These are phyloP conservation scores for Tokudaia tokunoshimensis DNA, from an alignment of 2,797 vertebrate species.

Conservation along the genomic window DNA sequence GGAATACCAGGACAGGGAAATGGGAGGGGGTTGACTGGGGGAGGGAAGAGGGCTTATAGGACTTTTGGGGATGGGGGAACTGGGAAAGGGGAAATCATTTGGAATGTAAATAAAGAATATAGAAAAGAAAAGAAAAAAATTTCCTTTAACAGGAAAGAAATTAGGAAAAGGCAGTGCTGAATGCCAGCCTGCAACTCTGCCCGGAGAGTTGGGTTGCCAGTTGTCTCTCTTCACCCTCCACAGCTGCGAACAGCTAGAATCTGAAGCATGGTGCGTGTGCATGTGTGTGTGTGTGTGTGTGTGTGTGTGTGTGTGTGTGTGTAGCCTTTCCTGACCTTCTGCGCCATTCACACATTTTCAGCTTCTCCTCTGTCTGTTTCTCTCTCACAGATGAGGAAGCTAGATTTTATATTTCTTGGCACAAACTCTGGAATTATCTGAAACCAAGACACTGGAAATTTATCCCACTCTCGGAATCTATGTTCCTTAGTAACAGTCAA, in stretches of 20 bases:
- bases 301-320: not conserved
- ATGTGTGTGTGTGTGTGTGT: not conserved
- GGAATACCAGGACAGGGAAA: no score
- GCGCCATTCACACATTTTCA: no score
- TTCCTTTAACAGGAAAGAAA: not conserved
- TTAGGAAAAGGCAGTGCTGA: not conserved
- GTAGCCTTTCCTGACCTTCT: not conserved
- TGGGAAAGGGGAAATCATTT: no score
- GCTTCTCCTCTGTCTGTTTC: not conserved
- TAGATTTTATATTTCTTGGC: slow-evolving; percentile 41
- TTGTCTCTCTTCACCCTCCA: not conserved
- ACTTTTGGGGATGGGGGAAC: no score
- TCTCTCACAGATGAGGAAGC: slow-evolving; percentile 6
- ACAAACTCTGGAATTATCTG: slow-evolving; percentile 50
- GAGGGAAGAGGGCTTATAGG: no score
- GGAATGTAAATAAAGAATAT: no score
- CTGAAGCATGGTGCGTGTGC: not conserved
- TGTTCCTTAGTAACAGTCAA: not conserved
- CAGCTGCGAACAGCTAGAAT: not conserved
- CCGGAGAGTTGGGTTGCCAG: not conserved
- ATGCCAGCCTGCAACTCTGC: not conserved
- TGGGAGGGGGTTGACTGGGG: no score
- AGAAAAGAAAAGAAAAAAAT: no score
- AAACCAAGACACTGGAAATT: slow-evolving; percentile 30
- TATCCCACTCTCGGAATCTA: slow-evolving; percentile 5